Evolutionary conservation across 2,888 invertebrate species (phyloP), one percentile per base, ranked within the genome.

Genomic region (Esperia sulphurella): DNA sequence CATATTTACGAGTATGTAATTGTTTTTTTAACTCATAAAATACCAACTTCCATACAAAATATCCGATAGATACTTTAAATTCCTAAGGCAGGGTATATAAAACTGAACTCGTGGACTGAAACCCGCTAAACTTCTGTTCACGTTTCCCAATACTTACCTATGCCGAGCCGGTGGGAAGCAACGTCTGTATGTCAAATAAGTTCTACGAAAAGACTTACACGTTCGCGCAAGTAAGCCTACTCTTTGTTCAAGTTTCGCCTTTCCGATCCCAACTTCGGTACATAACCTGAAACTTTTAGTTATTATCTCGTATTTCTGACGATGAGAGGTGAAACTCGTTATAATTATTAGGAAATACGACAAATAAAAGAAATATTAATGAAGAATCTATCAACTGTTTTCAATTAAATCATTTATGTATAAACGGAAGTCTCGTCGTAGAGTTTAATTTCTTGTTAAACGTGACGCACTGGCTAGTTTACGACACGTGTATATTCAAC

Each of bases 381-480:
- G 39, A 74, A 51, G 47, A 79, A 66, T 81, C 76, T 83, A 81
- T 83, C 61, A 82, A 81, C 81, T 85, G 82, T 85, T 85, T 79
- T 79, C 60, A 64, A 69, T 58, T 63, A 49, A 62, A 68, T 65
- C 57, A 53, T 50, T 52, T 58, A 50, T 52, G 48, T 51, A 51
- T 46, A 28, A n/a, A 51, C 51, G 45, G 45, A 49, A 48, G 21
- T 55, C 46, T 37, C 50, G 37, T 53, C 49, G 45, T 55, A 53
- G 53, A 44, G 41, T 54, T 54, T 55, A 51, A 41, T 51, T 63
- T 54, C 6, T 45, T 59, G 59, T 59, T 58, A 57, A 49, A 47
- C 49, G 46, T n/a, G 21, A 21, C 21, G 5, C 35, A 35, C 10
- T 35, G 35, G 35, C 35, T 35, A 21, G 21, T 21, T n/a, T 21